phyloP scores from a whole-genome alignment of 1,140 invertebrate genomes.

The Aphaenogaster floridana region DNA sequence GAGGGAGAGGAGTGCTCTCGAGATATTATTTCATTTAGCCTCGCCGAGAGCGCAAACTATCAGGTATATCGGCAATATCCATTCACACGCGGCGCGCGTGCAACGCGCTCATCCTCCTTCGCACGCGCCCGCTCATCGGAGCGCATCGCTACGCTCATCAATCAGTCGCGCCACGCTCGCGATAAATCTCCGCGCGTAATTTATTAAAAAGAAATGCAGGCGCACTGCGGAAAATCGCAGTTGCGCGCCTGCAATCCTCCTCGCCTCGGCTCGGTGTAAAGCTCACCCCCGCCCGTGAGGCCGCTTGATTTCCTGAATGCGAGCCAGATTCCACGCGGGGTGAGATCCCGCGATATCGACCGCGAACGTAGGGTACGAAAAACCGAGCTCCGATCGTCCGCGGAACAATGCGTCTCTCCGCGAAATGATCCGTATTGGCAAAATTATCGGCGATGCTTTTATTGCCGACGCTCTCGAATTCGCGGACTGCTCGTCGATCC shows the following conservation, averaged over 20 bases:
- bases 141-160: constrained; percentile 40
- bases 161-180: constrained; percentile 41
- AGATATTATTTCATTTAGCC: constrained; percentile 63
- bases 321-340: not conserved
- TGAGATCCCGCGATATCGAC: constrained; percentile 47
- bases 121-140: constrained; percentile 29
- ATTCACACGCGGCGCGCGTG: constrained; percentile 8
- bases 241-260: constrained; percentile 17
- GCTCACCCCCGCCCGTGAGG: not conserved
- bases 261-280: constrained; percentile 4
- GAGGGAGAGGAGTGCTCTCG: not conserved
- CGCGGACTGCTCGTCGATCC: constrained; percentile 28
- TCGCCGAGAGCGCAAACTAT: not conserved
- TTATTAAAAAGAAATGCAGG: constrained; percentile 59
- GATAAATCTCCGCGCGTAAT: constrained; percentile 61
- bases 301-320: constrained; percentile 46
- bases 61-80: constrained; percentile 13
- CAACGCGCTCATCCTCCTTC: not conserved
- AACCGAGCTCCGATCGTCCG: not conserved
- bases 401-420: constrained; percentile 48
- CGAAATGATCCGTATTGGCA: constrained; percentile 54
- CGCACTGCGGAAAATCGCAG: constrained; percentile 35
- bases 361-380: constrained; percentile 28
- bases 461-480: constrained; percentile 47
- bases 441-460: constrained; percentile 51